A percentile compares a stretch with the other conserved stretches of the same genome.
phyloP scores from a whole-genome alignment of 2,113 vertebrate genomes.

The Sinocyclocheilus anophthalmus region DNA sequence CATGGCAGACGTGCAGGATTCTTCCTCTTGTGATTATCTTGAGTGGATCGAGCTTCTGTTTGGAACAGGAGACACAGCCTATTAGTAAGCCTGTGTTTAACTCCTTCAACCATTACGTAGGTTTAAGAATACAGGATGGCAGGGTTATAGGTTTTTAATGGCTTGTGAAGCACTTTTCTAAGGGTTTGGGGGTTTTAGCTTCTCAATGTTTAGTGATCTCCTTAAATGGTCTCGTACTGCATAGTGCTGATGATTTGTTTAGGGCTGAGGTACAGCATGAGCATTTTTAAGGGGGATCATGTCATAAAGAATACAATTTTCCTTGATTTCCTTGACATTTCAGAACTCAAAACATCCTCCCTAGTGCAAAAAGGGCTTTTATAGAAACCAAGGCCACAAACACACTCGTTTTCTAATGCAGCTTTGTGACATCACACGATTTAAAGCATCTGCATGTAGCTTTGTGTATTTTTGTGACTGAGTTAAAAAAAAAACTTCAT shows the following conservation, averaged over 20 bases:
- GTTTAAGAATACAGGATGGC: neutral
- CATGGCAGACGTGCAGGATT: conserved; percentile 35
- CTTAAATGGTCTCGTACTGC: neutral
- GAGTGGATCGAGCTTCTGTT: conserved; percentile 39
- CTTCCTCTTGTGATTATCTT: conserved; percentile 40
- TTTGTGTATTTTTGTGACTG: neutral
- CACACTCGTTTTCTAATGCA: neutral
- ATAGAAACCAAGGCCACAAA: neutral
- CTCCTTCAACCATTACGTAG: neutral
- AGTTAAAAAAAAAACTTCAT: too few species aligned
- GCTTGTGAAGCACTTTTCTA: neutral
- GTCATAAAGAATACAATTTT: neutral
- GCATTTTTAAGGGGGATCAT: neutral
- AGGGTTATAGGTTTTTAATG: neutral
- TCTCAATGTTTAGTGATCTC: neutral
- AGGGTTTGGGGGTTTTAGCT: neutral
- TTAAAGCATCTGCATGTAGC: neutral
- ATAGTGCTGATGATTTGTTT: neutral
- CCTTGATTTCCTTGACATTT: neutral
- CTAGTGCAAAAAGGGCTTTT: neutral
- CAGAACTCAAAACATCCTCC: neutral
- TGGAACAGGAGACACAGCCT: conserved; percentile 44
- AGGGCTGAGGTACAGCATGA: neutral
- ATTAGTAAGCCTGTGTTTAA: conserved; percentile 18
- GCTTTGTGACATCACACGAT: neutral